Evolutionary conservation across 2,888 invertebrate genomes (phyloP).

Genomic region (Netelia fuscicornis): DNA sequence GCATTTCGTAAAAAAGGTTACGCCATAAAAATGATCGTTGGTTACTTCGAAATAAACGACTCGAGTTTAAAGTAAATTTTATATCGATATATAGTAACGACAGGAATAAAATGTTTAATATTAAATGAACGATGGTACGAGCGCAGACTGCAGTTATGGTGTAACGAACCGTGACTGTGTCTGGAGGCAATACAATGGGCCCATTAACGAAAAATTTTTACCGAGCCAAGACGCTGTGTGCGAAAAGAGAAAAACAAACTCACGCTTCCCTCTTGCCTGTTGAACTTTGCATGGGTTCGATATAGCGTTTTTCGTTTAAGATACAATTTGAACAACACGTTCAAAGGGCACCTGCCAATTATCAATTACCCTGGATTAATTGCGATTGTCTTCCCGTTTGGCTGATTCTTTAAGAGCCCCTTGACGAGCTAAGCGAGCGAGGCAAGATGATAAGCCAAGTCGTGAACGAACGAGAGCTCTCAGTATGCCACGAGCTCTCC

Average conservation of each 20-base stretch:
- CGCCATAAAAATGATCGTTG: neutral
- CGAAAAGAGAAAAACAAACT: neutral
- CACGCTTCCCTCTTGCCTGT: neutral
- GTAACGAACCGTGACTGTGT: too few species aligned
- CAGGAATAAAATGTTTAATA: too few species aligned
- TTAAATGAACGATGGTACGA: too few species aligned
- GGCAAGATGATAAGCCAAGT: neutral
- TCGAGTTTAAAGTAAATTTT: too few species aligned
- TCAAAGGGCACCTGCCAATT: conserved; percentile 7
- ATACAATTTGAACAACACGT: neutral
- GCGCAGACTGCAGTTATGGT: neutral
- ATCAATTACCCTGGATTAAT: conserved; percentile 40
- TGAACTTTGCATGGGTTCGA: neutral
- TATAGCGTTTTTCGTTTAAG: neutral
- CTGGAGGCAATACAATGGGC: neutral
- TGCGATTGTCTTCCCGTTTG: conserved; percentile 9
- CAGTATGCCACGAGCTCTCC: conserved; percentile 2
- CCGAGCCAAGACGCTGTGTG: too few species aligned
- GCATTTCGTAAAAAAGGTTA: neutral
- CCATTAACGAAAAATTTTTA: neutral
- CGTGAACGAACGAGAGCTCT: neutral
- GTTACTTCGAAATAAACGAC: too few species aligned
- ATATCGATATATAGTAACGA: too few species aligned
- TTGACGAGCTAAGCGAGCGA: neutral
- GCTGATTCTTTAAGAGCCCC: neutral